Evolutionary conservation across 2,888 invertebrate genomes (phyloP), one percentile per base, ranked within the genome.

Genomic region (Sinhomidia bicolor): DNA sequence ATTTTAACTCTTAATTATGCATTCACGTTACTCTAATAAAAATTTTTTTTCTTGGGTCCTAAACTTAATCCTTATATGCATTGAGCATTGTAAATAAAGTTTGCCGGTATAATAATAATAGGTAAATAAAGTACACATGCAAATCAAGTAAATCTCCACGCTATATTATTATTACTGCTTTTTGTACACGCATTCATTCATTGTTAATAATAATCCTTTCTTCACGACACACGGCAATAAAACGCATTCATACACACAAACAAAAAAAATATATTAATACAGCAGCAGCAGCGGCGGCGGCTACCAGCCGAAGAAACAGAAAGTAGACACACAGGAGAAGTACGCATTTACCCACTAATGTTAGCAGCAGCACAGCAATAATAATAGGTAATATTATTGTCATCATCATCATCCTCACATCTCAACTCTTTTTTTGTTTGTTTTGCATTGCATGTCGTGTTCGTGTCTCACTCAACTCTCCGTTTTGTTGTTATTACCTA

Each of bases 391-490:
- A 71, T 23, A 41, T 44, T 71, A 76, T 29, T 76, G 76, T 76
- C 76, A 76, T 76, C 29, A 26, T 17, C 71, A 51, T 74, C 60
- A 62, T 26, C 14, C 29, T 47, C 57, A n/a, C n/a, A 57, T 57
- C 57, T 57, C 57, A 57, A 20, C 20, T 5, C 62, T 62, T 14
- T 29, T n/a, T 14, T 9, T 32, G 36, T 68, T 62, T 62, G 7
- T 1, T 36, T n/a, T n/a, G n/a, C n/a, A n/a, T n/a, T 36, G 68
- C 29, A 29, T 36, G 36, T 26, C 20, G 7, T 6, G 57, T 60
- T 74, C 62, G 78, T 62, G 74, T 84, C 41, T 65, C 85, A n/a
- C 23, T 74, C 81, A 57, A 78, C 47, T 60, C 51, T 85, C 7
- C 36, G 7, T 3, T 7, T 36, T 36, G 7, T 36, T 36, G 3